phyloP scores from a whole-genome alignment of 2,888 invertebrate species.

The Corythucha ciliata region DNA sequence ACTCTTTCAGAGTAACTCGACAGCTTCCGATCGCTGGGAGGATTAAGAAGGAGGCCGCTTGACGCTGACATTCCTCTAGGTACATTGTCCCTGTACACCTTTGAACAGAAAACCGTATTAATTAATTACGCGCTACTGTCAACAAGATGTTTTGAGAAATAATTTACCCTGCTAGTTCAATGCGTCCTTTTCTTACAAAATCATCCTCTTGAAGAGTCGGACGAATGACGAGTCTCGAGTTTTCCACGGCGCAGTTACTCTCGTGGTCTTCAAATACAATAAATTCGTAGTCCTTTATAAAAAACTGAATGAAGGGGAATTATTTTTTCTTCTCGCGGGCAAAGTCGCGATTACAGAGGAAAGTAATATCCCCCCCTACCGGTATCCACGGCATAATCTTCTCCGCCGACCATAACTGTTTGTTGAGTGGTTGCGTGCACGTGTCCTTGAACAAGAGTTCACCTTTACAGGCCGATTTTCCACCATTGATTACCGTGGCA shows the following conservation, averaged over 20 bases:
- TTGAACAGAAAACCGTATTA: too few relatives aligned
- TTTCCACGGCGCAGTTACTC: conserved; percentile 31
- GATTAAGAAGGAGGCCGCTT: conserved; percentile 44
- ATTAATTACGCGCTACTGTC: neutral
- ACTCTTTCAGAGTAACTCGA: conserved; percentile 51
- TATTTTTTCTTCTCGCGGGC: neutral
- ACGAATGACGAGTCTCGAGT: conserved; percentile 40
- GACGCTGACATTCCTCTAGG: conserved; percentile 28
- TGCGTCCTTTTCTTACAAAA: conserved; percentile 27
- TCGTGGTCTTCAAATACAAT: conserved; percentile 39
- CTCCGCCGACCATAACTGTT: conserved; percentile 27
- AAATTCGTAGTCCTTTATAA: conserved; percentile 41
- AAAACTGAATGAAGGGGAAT: neutral
- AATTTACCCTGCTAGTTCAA: conserved; percentile 27
- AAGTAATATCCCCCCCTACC: too few relatives aligned
- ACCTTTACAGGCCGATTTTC: conserved; percentile 25
- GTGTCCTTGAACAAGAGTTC: conserved; percentile 26
- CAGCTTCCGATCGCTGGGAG: conserved; percentile 60
- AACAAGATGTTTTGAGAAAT: neutral
- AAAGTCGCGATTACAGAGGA: too few relatives aligned
- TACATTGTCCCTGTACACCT: conserved; percentile 30
- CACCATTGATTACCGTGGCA: conserved; percentile 25
- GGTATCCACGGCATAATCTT: conserved; percentile 30
- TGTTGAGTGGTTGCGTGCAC: conserved; percentile 17
- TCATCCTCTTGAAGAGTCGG: conserved; percentile 41